phyloP scores from a whole-genome alignment of 2,113 vertebrate genomes.

The Corapipo altera region DNA sequence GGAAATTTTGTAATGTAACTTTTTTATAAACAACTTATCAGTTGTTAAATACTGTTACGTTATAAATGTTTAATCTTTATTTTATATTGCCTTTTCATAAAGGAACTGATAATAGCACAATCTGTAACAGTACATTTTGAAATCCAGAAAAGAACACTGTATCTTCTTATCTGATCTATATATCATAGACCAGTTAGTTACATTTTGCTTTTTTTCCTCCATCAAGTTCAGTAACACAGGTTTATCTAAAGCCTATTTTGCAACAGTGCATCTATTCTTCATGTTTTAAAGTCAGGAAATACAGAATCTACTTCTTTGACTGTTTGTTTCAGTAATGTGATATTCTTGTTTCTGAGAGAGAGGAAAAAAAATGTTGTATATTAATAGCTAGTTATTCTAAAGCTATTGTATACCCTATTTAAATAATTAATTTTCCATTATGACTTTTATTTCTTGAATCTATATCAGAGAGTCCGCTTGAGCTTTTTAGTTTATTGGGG shows the following conservation, averaged over 20 bases:
- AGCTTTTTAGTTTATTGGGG: not conserved
- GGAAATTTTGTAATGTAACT: not conserved
- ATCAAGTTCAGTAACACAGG: not conserved
- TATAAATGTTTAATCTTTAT: not conserved
- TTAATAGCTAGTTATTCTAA: not conserved
- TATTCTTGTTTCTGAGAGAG: not conserved
- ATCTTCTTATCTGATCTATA: not conserved
- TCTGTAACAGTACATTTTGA: conserved; percentile 9
- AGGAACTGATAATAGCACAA: not conserved
- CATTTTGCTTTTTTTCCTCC: not conserved
- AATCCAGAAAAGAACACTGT: not conserved
- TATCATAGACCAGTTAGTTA: not conserved
- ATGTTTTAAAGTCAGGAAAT: not conserved
- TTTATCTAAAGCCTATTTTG: not conserved
- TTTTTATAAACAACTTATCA: not conserved
- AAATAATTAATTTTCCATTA: not conserved
- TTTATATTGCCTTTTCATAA: not conserved
- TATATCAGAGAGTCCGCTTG: not conserved
- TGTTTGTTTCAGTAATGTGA: not conserved
- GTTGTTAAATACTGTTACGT: not conserved
- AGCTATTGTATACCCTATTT: not conserved
- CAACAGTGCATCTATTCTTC: not conserved
- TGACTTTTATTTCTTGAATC: not conserved
- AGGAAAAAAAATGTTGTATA: not conserved
- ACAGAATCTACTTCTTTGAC: not conserved